Base-by-base conservation (phyloP, 2,888 invertebrate species). In the Leptinotarsa tumamoca region DNA sequence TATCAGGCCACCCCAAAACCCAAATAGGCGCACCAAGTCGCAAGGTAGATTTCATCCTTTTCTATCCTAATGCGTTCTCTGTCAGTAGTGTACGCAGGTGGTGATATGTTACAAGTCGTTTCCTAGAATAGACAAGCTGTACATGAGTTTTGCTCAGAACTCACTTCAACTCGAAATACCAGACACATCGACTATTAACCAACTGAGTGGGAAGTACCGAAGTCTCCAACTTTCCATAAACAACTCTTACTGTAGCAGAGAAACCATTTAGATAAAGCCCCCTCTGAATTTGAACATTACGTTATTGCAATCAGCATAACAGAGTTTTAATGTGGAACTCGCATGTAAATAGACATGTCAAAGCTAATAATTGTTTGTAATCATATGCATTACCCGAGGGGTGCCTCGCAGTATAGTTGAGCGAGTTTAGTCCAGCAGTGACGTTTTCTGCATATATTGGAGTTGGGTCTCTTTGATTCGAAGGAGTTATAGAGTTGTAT, bases 361-460 rank as follows among this genome's bases (percentile, higher is more conserved):
- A 80, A 82, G 83, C 82, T 81, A 82, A 81, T 82, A 83, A 82
- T 81, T 82, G 83, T 79, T 75, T 78, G 81, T 82, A 82, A 83
- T 83, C 79, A 79, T 83, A 83, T 83, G 82, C 82, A 82, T 83
- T 80, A 77, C 77, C 82, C 77, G 63, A 72, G 71, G 82, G 81
- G 80, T 79, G 79, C 79, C 79, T 77, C 78, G 68, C 77, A 79
- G 80, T 80, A 81, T 81, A 80, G 81, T 80, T 81, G 82, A 81
- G 80, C 13, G 56, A 54, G 69, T 51, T 5, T 33, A 80, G 80
- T 72, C 72, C 50, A 43, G 71, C 17, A 21, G 49, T 33, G 63
- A 43, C 63, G 63, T 43, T 43, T 13, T n/a, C 13, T 13, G 63
- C 63, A 63, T 43, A 63, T 63, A 63, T 33, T 63, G 7, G 63